phyloP scores from a whole-genome alignment of 64 coral and sea anemone genomes.

The Exaiptasia diaphana region DNA sequence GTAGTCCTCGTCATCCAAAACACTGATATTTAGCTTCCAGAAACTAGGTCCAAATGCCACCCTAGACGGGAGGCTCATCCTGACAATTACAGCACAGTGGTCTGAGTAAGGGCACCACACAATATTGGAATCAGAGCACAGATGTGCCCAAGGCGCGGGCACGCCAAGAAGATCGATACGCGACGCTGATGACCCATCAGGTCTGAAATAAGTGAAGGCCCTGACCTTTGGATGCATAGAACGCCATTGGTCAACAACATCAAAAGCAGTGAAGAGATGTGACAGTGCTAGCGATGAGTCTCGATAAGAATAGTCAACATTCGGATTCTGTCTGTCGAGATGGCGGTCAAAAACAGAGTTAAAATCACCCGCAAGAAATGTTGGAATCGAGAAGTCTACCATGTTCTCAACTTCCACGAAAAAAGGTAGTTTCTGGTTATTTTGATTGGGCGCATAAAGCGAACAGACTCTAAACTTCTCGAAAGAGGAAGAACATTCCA shows the following conservation, averaged over 20 bases:
- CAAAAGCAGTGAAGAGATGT: neutral
- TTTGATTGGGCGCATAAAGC: slow-evolving; percentile 18
- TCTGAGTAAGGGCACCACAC: neutral
- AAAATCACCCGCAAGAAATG: slow-evolving; percentile 38
- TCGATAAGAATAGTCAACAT: neutral
- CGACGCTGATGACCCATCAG: neutral
- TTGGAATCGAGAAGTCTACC: neutral
- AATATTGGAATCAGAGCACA: neutral
- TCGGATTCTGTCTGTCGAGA: neutral
- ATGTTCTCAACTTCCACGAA: neutral
- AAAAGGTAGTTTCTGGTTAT: neutral
- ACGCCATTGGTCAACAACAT: neutral
- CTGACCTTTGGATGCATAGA: neutral
- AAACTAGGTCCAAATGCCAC: neutral
- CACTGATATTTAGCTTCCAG: slow-evolving; percentile 22
- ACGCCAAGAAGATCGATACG: slow-evolving; percentile 6
- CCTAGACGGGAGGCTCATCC: neutral
- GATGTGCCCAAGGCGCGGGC: neutral
- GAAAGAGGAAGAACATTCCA: neutral
- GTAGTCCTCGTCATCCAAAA: neutral
- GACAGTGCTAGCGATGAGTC: neutral
- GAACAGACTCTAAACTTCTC: neutral
- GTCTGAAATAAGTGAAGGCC: neutral
- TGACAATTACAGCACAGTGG: neutral
- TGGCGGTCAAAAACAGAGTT: slow-evolving; percentile 40